These are phyloP conservation scores for Agrotis exclamationis DNA, from an alignment of 2,888 invertebrate genomes.

Conservation along the genomic window DNA sequence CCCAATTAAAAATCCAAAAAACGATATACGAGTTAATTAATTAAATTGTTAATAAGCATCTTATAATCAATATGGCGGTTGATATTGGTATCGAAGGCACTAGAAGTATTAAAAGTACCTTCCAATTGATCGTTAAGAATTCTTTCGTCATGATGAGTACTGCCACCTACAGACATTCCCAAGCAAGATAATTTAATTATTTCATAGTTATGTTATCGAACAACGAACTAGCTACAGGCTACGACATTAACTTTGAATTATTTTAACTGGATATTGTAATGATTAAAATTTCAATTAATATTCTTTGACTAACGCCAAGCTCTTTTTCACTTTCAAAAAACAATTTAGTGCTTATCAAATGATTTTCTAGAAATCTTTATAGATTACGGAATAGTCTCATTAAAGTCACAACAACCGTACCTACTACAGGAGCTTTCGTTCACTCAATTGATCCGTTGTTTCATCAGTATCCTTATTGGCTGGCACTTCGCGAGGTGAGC, in stretches of 20 bases:
- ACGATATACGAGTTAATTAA: conserved; percentile 65
- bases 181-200: conserved; percentile 49
- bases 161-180: conserved; percentile 45
- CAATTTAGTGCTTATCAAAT: not conserved
- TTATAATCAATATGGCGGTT: conserved; percentile 58
- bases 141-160: conserved; percentile 34
- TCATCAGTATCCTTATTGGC: not conserved
- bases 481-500: conserved; percentile 8
- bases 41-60: conserved; percentile 71
- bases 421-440: not conserved
- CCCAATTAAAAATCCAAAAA: conserved; percentile 69
- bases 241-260: conserved; percentile 10
- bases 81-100: conserved; percentile 52
- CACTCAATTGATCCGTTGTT: not conserved
- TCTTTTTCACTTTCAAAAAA: conserved; percentile 1
- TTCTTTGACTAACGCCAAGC: conserved; percentile 9
- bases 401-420: not conserved
- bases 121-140: conserved; percentile 46
- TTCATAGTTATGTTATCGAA: conserved; percentile 42
- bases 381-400: not conserved
- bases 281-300: too few species aligned
- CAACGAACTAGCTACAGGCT: conserved; percentile 9
- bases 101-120: conserved; percentile 44
- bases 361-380: not conserved
- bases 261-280: not conserved